These are phyloP conservation scores for Eupithecia abbreviata DNA, from an alignment of 2,888 invertebrate species.

Conservation along the genomic window DNA sequence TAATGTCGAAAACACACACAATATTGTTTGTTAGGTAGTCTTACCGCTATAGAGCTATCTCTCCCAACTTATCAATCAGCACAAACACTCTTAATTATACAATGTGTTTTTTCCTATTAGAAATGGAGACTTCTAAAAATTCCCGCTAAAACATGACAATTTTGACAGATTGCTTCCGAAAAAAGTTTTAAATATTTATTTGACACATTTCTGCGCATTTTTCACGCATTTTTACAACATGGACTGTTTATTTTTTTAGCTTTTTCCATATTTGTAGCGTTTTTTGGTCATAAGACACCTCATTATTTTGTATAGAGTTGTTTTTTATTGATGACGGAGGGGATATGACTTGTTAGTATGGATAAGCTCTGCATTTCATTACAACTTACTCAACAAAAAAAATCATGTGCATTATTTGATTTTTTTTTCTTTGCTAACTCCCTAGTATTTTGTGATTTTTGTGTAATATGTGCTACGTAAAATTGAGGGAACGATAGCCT, in stretches of 20 bases:
- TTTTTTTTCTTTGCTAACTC: too few relatives aligned
- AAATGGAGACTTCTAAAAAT: background rate
- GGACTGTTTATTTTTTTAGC: conserved; percentile 31
- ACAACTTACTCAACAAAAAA: too few relatives aligned
- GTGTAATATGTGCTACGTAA: too few relatives aligned
- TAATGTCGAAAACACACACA: too few relatives aligned
- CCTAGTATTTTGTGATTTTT: too few relatives aligned
- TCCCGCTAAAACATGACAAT: conserved; percentile 40
- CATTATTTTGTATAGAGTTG: conserved; percentile 43
- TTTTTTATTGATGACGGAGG: conserved; percentile 44
- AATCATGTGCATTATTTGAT: too few relatives aligned
- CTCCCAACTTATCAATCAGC: too few relatives aligned
- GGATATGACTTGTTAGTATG: conserved; percentile 38
- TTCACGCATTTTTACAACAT: conserved; percentile 41
- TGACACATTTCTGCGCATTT: conserved; percentile 48
- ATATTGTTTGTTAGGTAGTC: too few relatives aligned
- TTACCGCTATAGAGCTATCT: too few relatives aligned
- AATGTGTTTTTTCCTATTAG: background rate
- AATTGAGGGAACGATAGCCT: too few relatives aligned
- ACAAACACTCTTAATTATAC: background rate
- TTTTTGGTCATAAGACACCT: conserved; percentile 48
- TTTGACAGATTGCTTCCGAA: conserved; percentile 56
- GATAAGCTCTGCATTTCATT: conserved; percentile 39
- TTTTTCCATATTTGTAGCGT: conserved; percentile 32
- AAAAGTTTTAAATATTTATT: conserved; percentile 34